Conservation (phyloP, 1,140 invertebrate species). For the Bursaphelenchus mucronatus region DNA sequence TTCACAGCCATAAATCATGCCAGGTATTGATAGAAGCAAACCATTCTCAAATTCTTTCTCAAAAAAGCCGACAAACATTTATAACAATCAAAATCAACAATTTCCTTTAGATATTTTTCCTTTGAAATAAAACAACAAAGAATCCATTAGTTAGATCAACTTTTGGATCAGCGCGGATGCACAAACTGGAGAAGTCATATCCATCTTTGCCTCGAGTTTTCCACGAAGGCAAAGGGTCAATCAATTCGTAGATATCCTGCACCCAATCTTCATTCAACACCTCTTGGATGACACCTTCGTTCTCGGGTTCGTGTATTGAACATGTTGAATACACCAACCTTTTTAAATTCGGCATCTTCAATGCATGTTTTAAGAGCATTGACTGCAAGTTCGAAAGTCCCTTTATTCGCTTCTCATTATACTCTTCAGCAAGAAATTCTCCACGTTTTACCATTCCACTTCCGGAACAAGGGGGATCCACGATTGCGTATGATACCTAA, state of each 20-base stretch:
- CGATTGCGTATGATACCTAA: constrained; percentile 79
- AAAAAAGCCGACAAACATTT: background rate
- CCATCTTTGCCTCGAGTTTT: constrained; percentile 52
- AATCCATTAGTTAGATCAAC: constrained; percentile 82
- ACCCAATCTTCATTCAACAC: constrained; percentile 58
- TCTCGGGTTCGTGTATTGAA: constrained; percentile 81
- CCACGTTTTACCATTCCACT: constrained; percentile 72
- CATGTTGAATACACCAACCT: constrained; percentile 90
- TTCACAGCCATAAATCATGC: background rate
- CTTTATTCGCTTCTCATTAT: constrained; percentile 65
- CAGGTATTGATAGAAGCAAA: background rate
- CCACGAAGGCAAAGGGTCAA: constrained; percentile 57
- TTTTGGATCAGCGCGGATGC: constrained; percentile 73
- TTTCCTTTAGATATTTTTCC: background rate
- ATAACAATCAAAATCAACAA: background rate
- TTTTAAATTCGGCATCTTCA: constrained; percentile 78
- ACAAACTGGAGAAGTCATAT: constrained; percentile 66
- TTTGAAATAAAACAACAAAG: constrained; percentile 78
- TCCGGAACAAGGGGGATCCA: constrained; percentile 92
- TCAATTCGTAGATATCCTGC: constrained; percentile 42
- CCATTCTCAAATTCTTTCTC: background rate
- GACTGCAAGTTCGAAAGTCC: constrained; percentile 76
- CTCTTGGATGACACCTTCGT: constrained; percentile 77
- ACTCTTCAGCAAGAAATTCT: constrained; percentile 59
- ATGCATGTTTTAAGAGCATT: constrained; percentile 76